Conservation (phyloP, 1,140 invertebrate species). For the Galleria mellonella region DNA sequence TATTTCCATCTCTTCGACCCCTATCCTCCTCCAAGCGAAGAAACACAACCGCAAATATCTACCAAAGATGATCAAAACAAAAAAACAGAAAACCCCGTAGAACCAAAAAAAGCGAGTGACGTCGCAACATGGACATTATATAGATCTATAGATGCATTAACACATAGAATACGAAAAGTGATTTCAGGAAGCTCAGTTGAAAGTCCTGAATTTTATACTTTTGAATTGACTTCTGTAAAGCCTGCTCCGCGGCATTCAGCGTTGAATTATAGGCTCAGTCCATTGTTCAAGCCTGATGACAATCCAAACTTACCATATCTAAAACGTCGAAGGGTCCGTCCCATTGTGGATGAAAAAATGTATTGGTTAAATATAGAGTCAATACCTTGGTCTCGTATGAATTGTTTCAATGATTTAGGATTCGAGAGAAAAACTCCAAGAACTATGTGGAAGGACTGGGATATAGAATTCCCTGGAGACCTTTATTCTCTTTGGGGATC, state of each 20-base stretch:
- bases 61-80: constrained; percentile 12
- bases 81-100: constrained; percentile 13
- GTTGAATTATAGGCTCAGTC: constrained; percentile 60
- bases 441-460: constrained; percentile 75
- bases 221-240: constrained; percentile 72
- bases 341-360: constrained; percentile 67
- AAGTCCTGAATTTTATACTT: constrained; percentile 67
- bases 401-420: constrained; percentile 63
- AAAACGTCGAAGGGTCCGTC: constrained; percentile 32
- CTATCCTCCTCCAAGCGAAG: constrained; percentile 51
- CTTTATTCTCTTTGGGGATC: constrained; percentile 77
- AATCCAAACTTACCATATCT: constrained; percentile 55
- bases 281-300: constrained; percentile 55
- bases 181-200: constrained; percentile 16
- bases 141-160: constrained; percentile 34
- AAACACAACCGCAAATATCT: constrained; percentile 9
- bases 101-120: constrained; percentile 12
- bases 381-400: constrained; percentile 73
- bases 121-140: constrained; percentile 56
- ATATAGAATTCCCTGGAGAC: constrained; percentile 77
- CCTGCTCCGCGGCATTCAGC: constrained; percentile 65
- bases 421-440: constrained; percentile 60
- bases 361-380: constrained; percentile 72
- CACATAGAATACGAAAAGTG: constrained; percentile 33
- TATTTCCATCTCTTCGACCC: constrained; percentile 77